A percentile compares a stretch with the other conserved stretches of the same genome.
Evolutionary conservation across 2,888 invertebrate genomes (phyloP).

Genomic region (Caenorhabditis sinica): DNA sequence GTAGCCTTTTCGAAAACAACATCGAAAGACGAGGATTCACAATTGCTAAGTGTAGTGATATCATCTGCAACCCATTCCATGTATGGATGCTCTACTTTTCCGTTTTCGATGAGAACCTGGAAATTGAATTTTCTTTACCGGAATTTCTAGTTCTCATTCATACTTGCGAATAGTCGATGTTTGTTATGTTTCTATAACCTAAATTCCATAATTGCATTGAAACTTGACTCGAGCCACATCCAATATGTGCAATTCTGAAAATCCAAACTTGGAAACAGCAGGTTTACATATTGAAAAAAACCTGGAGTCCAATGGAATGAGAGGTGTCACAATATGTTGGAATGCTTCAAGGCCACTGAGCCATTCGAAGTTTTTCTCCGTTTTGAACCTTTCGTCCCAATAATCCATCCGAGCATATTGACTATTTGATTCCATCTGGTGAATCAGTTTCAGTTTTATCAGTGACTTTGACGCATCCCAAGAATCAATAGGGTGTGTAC

Average conservation of each 20-base stretch:
- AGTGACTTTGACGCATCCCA: neutral
- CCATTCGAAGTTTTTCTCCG: constrained; percentile 78
- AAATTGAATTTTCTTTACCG: neutral
- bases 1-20: constrained; percentile 85
- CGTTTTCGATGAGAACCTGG: constrained; percentile 61
- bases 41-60: constrained; percentile 82
- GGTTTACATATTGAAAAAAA: constrained; percentile 3
- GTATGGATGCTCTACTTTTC: constrained; percentile 74
- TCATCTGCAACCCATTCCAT: constrained; percentile 85
- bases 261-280: neutral
- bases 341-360: constrained; percentile 73
- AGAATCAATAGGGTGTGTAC: neutral
- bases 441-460: neutral
- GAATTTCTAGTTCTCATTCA: neutral
- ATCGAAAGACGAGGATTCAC: constrained; percentile 83
- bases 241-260: constrained; percentile 82
- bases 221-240: constrained; percentile 85
- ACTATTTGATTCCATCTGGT: constrained; percentile 70
- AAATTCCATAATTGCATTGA: constrained; percentile 84
- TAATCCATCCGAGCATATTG: constrained; percentile 76
- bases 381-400: constrained; percentile 77
- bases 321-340: constrained; percentile 66
- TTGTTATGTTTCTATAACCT: constrained; percentile 84
- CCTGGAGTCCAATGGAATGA: constrained; percentile 64
- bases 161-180: constrained; percentile 85